A percentile compares a stretch with the other conserved stretches of the same genome.
Evolutionary conservation across 2,113 vertebrate genomes (phyloP).

Genomic region (Poeciliopsis turrubarensis): DNA sequence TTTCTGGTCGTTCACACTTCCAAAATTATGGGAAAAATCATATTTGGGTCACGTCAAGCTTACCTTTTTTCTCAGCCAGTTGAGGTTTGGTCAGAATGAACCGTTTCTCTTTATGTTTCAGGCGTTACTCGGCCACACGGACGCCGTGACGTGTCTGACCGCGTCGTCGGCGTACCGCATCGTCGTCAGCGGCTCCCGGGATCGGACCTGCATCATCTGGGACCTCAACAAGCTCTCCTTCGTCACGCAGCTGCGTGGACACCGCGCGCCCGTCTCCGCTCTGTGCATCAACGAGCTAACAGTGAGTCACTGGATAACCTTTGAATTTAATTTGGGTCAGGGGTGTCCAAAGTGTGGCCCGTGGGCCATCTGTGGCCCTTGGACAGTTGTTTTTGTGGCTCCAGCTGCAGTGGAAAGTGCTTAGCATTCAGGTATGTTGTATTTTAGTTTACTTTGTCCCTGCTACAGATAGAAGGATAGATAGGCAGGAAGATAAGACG

Average conservation of each 20-base stretch:
- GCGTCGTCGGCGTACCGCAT: constrained; percentile 95
- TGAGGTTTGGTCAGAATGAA: not conserved
- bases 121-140: constrained; percentile 96
- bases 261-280: constrained; percentile 93
- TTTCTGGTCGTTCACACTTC: too few relatives aligned
- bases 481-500: too few relatives aligned
- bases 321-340: too few relatives aligned
- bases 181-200: constrained; percentile 93
- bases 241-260: constrained; percentile 93
- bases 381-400: too few relatives aligned
- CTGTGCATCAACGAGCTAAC: constrained; percentile 98
- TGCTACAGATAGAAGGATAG: too few relatives aligned
- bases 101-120: constrained; percentile 28
- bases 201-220: constrained; percentile 98
- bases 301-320: constrained; percentile 70
- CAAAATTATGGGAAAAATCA: too few relatives aligned
- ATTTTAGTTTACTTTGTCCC: too few relatives aligned
- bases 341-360: too few relatives aligned
- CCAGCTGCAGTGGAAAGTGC: too few relatives aligned
- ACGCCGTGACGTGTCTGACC: constrained; percentile 92
- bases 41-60: too few relatives aligned
- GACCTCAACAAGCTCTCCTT: constrained; percentile 97
- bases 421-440: too few relatives aligned
- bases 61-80: not conserved
- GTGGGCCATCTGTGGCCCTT: too few relatives aligned